Percentiles rank a stretch among this genome's conserved stretches.
These are phyloP conservation scores for Talpa occidentalis DNA, from an alignment of 2,113 vertebrate genomes.

Conservation along the genomic window DNA sequence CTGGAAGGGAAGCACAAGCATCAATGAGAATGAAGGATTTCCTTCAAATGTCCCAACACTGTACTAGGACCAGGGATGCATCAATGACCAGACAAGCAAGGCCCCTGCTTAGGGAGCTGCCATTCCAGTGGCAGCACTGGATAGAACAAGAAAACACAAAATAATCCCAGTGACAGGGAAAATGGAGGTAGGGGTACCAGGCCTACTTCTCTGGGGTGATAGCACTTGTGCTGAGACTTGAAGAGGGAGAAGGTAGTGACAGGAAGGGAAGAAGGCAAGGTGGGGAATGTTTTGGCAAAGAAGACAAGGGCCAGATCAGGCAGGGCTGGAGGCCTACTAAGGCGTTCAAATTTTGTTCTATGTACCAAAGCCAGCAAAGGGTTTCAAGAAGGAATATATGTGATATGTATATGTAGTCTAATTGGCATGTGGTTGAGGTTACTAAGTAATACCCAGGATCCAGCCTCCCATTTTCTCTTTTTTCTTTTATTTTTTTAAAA, in stretches of 20 bases:
- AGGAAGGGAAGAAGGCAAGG: background rate
- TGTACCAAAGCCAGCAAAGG: background rate
- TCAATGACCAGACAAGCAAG: background rate
- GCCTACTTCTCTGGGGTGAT: background rate
- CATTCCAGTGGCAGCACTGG: background rate
- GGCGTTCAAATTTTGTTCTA: background rate
- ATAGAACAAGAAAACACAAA: background rate
- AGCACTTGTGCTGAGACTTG: background rate
- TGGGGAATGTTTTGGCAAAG: background rate
- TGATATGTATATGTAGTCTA: background rate
- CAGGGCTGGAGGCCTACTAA: background rate
- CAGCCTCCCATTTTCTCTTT: background rate
- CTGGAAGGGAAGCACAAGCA: conserved; percentile 48
- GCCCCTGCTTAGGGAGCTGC: background rate
- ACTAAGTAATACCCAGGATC: background rate
- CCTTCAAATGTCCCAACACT: too few relatives aligned
- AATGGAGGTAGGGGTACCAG: rapidly evolving
- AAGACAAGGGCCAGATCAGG: background rate
- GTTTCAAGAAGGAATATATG: background rate
- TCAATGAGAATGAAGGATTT: background rate
- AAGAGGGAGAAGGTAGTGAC: background rate
- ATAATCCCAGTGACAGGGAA: background rate
- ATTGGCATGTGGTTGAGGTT: background rate
- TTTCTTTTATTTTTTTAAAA: too few relatives aligned
- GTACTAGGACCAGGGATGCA: background rate